Percentiles rank a stretch among this genome's conserved stretches.
Conservation (phyloP, 2,113 vertebrate species). For the Vanacampus margaritifer region DNA sequence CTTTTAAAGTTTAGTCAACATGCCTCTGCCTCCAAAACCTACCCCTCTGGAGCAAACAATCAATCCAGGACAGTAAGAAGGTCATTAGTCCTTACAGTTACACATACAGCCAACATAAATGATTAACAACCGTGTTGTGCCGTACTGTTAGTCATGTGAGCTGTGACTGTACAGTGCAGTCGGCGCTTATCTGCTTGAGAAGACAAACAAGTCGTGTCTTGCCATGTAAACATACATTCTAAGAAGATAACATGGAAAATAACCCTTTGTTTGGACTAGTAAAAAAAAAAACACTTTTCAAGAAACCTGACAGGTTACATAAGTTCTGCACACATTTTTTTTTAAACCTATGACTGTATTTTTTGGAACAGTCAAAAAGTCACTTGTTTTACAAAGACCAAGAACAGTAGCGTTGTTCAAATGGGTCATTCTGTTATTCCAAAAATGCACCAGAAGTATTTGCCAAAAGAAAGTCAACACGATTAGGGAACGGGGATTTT, state of each 20-base stretch:
- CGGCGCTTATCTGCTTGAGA: constrained; percentile 3
- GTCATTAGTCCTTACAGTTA: constrained; percentile 24
- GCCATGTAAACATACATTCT: constrained; percentile 10
- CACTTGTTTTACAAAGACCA: no score
- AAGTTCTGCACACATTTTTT: neutral
- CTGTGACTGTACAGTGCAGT: neutral
- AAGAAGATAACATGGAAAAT: constrained; percentile 5
- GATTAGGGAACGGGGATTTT: no score
- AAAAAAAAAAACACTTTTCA: neutral
- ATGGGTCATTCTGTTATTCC: no score
- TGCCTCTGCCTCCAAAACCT: neutral
- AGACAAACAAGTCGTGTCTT: constrained; percentile 7
- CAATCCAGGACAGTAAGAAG: constrained; percentile 27
- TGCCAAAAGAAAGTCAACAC: no score
- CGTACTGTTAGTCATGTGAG: constrained; percentile 1
- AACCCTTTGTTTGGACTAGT: neutral
- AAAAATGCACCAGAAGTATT: no score
- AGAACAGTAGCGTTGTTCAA: no score
- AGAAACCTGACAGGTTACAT: neutral
- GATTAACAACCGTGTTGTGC: constrained; percentile 29
- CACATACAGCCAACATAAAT: constrained; percentile 25
- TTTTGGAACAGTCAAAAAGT: no score
- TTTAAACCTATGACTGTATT: neutral
- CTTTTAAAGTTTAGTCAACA: constrained; percentile 29
- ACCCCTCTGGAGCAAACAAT: constrained; percentile 15